phyloP scores from a whole-genome alignment of 2,113 vertebrate genomes.

The Mirounga angustirostris region DNA sequence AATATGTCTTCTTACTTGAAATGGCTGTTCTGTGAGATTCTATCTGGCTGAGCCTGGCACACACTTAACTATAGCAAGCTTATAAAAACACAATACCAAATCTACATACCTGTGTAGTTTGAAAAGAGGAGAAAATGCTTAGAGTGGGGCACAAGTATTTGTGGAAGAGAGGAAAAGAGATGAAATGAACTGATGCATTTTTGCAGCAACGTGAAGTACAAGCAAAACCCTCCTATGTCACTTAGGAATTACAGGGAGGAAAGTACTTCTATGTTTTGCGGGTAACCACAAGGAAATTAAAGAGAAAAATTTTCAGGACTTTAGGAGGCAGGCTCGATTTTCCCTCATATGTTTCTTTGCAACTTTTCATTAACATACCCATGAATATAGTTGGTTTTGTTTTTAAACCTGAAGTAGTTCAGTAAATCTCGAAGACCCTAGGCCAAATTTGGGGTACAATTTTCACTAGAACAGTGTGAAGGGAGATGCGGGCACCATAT shows the following conservation, averaged over 20 bases:
- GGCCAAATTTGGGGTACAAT: neutral
- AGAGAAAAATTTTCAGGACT: neutral
- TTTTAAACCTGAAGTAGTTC: neutral
- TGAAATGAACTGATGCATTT: neutral
- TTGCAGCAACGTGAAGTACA: neutral
- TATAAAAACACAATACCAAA: neutral
- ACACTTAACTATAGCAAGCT: neutral
- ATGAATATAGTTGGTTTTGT: neutral
- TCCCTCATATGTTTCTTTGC: neutral
- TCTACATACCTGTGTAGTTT: neutral
- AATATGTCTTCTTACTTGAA: neutral
- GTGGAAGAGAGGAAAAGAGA: slow-evolving; percentile 2
- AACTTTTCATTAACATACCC: neutral
- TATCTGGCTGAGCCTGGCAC: neutral
- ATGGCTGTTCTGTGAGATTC: neutral
- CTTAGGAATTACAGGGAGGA: neutral
- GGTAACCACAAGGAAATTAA: neutral
- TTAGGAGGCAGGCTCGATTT: neutral
- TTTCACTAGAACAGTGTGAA: neutral
- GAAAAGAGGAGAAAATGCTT: neutral
- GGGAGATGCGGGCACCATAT: neutral
- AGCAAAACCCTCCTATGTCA: neutral
- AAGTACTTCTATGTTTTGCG: neutral
- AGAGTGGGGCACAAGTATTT: neutral
- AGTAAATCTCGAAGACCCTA: neutral